Evolutionary conservation across 1,140 invertebrate genomes (phyloP), one percentile per base, ranked within the genome.

Genomic region (Diachasma alloeum): DNA sequence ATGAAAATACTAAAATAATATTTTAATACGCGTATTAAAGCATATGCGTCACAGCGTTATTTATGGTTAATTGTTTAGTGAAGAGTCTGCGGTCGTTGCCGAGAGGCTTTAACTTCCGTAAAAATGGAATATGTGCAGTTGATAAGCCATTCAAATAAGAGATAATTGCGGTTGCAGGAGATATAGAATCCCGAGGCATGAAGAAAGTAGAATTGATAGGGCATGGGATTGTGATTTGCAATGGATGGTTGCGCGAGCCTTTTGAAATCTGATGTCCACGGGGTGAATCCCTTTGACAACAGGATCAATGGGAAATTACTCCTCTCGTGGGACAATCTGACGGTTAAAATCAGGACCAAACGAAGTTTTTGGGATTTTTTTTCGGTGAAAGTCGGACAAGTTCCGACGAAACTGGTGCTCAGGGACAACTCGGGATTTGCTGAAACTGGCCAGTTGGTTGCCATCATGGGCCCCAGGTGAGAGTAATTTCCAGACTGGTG

Each of bases 391-490:
- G n/a, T n/a, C 70, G n/a, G 39, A 10, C 2, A 31, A 31, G 31
- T 31, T 31, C 6, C 31, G 31, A 31, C 31, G 6, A 31, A 31
- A 31, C 31, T 13, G 42, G 37, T 46, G 31, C 53, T 36, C 6
- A 74, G 63, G 17, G 56, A 74, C 71, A 70, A 31, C 5, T 81
- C 79, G 26, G 83, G 83, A 13, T 79, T 72, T 26, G 81, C 78
- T 66, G 77, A 77, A 11, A 48, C 76, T n/a, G 75, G 81, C 13
- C 78, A 81, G 11, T 74, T 82, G 72, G 67, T 83, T 4, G 83
- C 83, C 3, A 75, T 83, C 63, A 80, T 83, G 76, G 83, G 83
- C 26, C 79, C 81, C 11, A 83, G 81, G 83, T 83, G 82, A 9
- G 53, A 24, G 69, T 69, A 63, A 46, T 31, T 22, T n/a, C 39